Evolutionary conservation across 1,140 invertebrate genomes (phyloP), one percentile per base, ranked within the genome.

Genomic region (Gryllus bimaculatus): DNA sequence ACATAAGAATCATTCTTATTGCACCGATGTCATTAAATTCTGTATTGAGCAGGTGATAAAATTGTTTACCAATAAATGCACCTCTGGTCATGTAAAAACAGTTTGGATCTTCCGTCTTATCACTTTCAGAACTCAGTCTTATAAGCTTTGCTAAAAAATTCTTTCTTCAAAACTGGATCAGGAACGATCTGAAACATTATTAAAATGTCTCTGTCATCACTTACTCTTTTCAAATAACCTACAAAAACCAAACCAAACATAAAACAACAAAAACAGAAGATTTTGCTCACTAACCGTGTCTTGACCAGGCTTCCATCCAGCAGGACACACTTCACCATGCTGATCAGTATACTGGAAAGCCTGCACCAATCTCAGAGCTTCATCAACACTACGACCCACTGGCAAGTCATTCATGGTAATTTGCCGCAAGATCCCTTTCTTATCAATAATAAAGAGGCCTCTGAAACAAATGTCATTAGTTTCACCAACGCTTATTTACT

Each of bases 401-500:
- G 91, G 91, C n/a, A 92, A 83, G 83, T 92, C 91, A 85, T 92
- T 92, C 88, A 92, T 91, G 21, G 91, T 92, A 47, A 92, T 91
- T 84, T 93, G 91, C 18, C 91, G 84, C 49, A 93, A 82, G 48
- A 89, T 86, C 39, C 90, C 90, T 82, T 90, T 90, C 10, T 86
- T 85, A 82, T 93, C 91, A 83, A 93, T 91, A 77, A 93, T 92
- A 83, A 92, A 93, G 13, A 93, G 84, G 4, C 91, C 91, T 84
- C 91, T 89, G 83, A 39, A 39, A 39, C 26, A 39, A n/a, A 5
- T 39, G 5, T 39, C 26, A 39, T 39, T 39, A 39, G 26, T 39
- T 39, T 39, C 1, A 39, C 5, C 26, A 39, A 39, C 5, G 1
- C 26, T 39, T 39, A 39, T 39, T 39, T 5, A 39, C 5, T 39